Base-by-base conservation (phyloP, 2,888 invertebrate species). In the Stenchaetothrips biformis region DNA sequence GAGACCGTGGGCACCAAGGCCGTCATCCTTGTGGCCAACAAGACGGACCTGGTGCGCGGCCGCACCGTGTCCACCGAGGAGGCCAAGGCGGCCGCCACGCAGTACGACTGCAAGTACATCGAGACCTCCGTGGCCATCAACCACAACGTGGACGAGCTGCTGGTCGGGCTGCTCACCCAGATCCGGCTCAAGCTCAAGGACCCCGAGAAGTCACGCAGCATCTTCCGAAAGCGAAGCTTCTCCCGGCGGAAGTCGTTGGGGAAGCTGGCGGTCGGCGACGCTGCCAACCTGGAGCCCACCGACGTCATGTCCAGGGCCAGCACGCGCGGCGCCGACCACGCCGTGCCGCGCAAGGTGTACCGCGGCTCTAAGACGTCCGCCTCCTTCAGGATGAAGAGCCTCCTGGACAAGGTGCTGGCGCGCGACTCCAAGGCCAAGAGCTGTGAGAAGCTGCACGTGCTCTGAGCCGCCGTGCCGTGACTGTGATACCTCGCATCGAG, bases 61-160 rank as follows among this genome's bases (percentile, higher is more conserved):
- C 90, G 97, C 83, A 91, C 91, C 81, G 92, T 98, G 81, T 90
- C 94, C 80, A 93, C 93, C 74, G 96, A 97, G 89, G 98, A 98
- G 88, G 98, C 97, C 77, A 97, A 96, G 88, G 90, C 92, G 62
- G 91, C 97, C 87, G 98, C 98, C 27, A 94, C 94, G 0, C 93
- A 94, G 0, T 96, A 95, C 89, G 96, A 97, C 87, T 96, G 96
- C 89, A 98, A 98, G 88, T 97, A 96, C 89, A 97, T 98, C 85
- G 98, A 99, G 88, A 97, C 98, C 1, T 98, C 98, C 2, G 96
- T 97, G 80, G 97, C 96, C 59, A 94, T 99, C 86, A 98, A 98
- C 89, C 97, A 98, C 89, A 97, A 98, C 88, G 97, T 98, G 81
- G 98, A 99, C 88, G 98, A 98, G 86, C 90, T 99, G 81, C 90